Base-by-base conservation (phyloP, 2,888 invertebrate species). In the Hartigia nigra region DNA sequence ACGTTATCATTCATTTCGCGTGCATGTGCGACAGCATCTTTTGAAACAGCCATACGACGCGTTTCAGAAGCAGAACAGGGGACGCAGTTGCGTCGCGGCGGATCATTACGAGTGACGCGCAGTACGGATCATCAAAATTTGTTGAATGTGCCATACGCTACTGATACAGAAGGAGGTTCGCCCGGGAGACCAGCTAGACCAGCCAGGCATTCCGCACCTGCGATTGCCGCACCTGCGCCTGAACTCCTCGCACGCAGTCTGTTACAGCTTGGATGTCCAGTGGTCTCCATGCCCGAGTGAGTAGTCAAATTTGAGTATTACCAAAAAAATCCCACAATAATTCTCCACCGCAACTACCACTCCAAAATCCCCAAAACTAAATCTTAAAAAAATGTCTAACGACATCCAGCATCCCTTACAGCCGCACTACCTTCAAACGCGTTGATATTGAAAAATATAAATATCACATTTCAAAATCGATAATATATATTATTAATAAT, bases 211-310 rank as follows among this genome's bases (percentile, higher is more conserved):
- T 86, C 87, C 69, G 85, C 87, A 86, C 87, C 90, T 83, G 83
- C 85, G 55, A 83, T 84, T 31, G 84, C 83, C 78, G 86, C 89
- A 86, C 90, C 89, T 82, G 89, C 88, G 80, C 89, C 90, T 72
- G 90, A 90, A 81, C 87, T 87, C 55, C 87, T 90, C 75, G 90
- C 90, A 23, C 86, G 89, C 55, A 90, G 87, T 79, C 89, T 90
- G 78, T 84, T 90, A 74, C 90, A 90, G 80, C 88, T 90, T 81
- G 90, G 90, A 87, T 90, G 90, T 85, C 90, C 90, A 75, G 86
- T 84, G 78, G 87, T 90, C 79, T 90, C 87, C 80, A 90, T 90
- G 88, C 90, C 89, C 78, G 87, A 86, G 90, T 90, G 85, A 90
- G 89, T 88, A 72, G 12, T 32, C 3, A 72, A 32, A 32, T 70